phyloP scores from a whole-genome alignment of 2,888 invertebrate species.

The Vandiemenella viatica region DNA sequence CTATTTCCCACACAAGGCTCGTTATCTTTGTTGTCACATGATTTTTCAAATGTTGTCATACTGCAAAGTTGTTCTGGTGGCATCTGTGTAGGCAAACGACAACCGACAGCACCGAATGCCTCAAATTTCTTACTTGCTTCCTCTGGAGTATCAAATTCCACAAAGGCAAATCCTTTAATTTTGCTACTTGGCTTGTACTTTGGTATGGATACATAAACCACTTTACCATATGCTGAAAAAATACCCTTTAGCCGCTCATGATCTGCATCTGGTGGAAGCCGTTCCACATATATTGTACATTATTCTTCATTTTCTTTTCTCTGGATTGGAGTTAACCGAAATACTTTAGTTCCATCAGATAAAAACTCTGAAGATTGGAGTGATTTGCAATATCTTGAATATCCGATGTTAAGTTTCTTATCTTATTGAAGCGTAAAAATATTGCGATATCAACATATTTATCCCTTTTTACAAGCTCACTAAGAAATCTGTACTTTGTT shows the following conservation, averaged over 20 bases:
- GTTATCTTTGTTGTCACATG: no score
- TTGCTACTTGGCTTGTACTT: constrained; percentile 59
- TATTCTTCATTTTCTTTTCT: constrained; percentile 48
- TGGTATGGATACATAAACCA: constrained; percentile 80
- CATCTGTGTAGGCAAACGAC: constrained; percentile 50
- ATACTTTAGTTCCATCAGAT: constrained; percentile 52
- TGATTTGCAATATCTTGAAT: constrained; percentile 56
- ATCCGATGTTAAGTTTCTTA: constrained; percentile 48
- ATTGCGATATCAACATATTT: constrained; percentile 51
- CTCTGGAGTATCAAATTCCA: constrained; percentile 62
- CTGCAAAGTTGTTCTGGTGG: constrained; percentile 58
- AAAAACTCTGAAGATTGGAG: constrained; percentile 55
- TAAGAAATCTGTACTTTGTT: constrained; percentile 72
- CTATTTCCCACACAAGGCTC: background rate
- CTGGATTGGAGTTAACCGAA: constrained; percentile 38
- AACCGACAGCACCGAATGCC: constrained; percentile 58
- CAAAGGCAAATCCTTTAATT: constrained; percentile 81
- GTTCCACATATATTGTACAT: constrained; percentile 77
- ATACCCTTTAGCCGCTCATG: constrained; percentile 67
- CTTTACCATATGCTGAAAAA: constrained; percentile 67
- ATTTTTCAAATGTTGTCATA: constrained; percentile 46
- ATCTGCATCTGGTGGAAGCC: constrained; percentile 60
- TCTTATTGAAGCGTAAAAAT: constrained; percentile 72
- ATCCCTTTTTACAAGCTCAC: constrained; percentile 48
- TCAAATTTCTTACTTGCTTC: constrained; percentile 55